These are phyloP conservation scores for Drosophila borealis DNA, from an alignment of 2,888 invertebrate genomes.

Conservation along the genomic window DNA sequence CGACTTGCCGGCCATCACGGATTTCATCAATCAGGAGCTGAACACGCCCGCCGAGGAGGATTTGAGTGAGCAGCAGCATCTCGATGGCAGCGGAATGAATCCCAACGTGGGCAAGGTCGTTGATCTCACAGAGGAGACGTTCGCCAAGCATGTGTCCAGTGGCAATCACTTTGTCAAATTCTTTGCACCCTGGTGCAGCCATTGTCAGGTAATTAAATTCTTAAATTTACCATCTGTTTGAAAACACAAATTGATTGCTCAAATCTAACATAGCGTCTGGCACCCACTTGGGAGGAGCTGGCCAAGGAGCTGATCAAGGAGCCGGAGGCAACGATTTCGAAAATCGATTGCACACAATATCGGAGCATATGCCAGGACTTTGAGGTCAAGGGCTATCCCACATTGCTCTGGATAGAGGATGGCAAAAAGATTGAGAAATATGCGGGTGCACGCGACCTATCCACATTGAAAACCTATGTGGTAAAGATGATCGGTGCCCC, in stretches of 20 bases:
- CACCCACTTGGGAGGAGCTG: slow-evolving; percentile 93
- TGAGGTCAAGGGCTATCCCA: slow-evolving; percentile 94
- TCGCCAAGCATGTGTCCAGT: slow-evolving; percentile 89
- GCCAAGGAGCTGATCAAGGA: slow-evolving; percentile 89
- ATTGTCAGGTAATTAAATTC: slow-evolving; percentile 88
- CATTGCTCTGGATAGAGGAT: slow-evolving; percentile 94
- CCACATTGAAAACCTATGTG: slow-evolving; percentile 90
- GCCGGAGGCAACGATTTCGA: slow-evolving; percentile 89
- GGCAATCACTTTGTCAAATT: slow-evolving; percentile 96
- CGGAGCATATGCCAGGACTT: slow-evolving; percentile 91
- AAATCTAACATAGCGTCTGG: slow-evolving; percentile 87
- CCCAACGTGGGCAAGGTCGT: slow-evolving; percentile 85
- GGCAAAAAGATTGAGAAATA: slow-evolving; percentile 94
- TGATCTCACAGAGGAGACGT: slow-evolving; percentile 91
- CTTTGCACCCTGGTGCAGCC: slow-evolving; percentile 96
- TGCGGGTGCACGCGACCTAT: slow-evolving; percentile 88
- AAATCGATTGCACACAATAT: slow-evolving; percentile 93
- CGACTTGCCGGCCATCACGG: slow-evolving; percentile 90
- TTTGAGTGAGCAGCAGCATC: slow-evolving; percentile 22
- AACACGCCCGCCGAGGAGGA: slow-evolving; percentile 59
- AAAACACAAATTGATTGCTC: neutral
- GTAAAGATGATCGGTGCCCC: slow-evolving; percentile 87
- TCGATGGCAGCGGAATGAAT: slow-evolving; percentile 34
- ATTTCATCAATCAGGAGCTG: slow-evolving; percentile 91
- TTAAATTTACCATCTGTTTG: rapidly evolving